A percentile compares a stretch with the other conserved stretches of the same genome.
These are phyloP conservation scores for Apomyelois bistriatella DNA, from an alignment of 2,888 invertebrate species.

Conservation along the genomic window DNA sequence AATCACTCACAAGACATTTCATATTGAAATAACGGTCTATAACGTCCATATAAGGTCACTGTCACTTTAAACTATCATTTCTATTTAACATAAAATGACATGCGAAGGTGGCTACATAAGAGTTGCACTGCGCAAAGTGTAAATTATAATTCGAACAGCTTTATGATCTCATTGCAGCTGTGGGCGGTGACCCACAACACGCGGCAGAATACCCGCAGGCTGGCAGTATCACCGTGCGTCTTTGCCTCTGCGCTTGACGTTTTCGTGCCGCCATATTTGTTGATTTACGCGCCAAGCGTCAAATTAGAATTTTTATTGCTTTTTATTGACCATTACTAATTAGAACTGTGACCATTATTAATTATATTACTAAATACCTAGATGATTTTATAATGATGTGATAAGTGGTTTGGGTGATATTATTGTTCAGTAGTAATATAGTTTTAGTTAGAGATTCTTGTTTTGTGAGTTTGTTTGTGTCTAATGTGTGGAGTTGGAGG, in stretches of 20 bases:
- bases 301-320: constrained; percentile 22
- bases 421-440: background rate
- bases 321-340: constrained; percentile 1
- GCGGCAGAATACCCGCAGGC: constrained; percentile 34
- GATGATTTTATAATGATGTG: background rate
- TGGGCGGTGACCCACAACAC: constrained; percentile 66
- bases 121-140: constrained; percentile 52
- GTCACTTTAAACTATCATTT: constrained; percentile 7
- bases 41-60: background rate
- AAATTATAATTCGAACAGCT: constrained; percentile 59
- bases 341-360: constrained; percentile 5
- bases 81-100: constrained; percentile 19
- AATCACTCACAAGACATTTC: background rate
- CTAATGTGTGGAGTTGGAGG: constrained; percentile 25
- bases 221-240: constrained; percentile 48
- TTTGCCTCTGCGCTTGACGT: constrained; percentile 32
- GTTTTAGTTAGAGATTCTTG: constrained; percentile 1
- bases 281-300: constrained; percentile 38
- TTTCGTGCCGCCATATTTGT: constrained; percentile 30
- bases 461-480: constrained; percentile 8
- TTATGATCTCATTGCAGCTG: constrained; percentile 71
- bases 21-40: constrained; percentile 9
- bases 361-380: background rate
- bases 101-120: constrained; percentile 40
- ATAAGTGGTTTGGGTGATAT: background rate